Evolutionary conservation across 2,888 invertebrate genomes (phyloP), one percentile per base, ranked within the genome.

Genomic region (Nomada goodeniana): DNA sequence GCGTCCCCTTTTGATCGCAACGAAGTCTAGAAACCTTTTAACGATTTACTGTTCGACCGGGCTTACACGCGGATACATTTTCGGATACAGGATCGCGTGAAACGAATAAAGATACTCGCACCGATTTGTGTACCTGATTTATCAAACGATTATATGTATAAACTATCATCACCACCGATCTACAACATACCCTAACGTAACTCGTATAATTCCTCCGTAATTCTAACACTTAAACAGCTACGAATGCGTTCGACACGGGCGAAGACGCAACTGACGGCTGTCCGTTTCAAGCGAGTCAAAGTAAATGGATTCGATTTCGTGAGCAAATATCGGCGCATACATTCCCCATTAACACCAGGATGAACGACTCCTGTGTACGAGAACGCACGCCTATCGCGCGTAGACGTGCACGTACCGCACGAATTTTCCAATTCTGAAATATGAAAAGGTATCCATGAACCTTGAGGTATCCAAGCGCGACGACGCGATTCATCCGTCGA

Each of bases 171-270:
- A 36, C 36, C 44, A 10, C 5, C 23, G 50, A 70, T 36, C 20
- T 36, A 50, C 20, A 36, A 47, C 20, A 13, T 67, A 73, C 13
- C 20, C 69, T 11, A 36, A 9, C 20, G 4, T 53, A 42, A 20
- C 15, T 63, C 52, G 10, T 15, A 36, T 26, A 10, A n/a, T 18
- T 11, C 15, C 26, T 11, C n/a, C 47, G 23, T 36, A 13, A 18
- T 11, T 5, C 13, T 20, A 18, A n/a, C 4, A n/a, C 55, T 61
- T 47, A 61, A 63, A 55, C 11, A 15, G 18, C 57, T 55, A 55
- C 29, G 13, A 15, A 20, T 42, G n/a, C 61, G 60, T 67, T 76
- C 67, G 60, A 61, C 76, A 9, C 44, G 23, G 15, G 10, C 15
- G 15, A 64, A 20, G 18, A 65, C 13, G 11, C 11, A 1, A n/a